Evolutionary conservation across 64 coral and sea anemone species (phyloP).

Genomic region (Dendrophyllia cribrosa): DNA sequence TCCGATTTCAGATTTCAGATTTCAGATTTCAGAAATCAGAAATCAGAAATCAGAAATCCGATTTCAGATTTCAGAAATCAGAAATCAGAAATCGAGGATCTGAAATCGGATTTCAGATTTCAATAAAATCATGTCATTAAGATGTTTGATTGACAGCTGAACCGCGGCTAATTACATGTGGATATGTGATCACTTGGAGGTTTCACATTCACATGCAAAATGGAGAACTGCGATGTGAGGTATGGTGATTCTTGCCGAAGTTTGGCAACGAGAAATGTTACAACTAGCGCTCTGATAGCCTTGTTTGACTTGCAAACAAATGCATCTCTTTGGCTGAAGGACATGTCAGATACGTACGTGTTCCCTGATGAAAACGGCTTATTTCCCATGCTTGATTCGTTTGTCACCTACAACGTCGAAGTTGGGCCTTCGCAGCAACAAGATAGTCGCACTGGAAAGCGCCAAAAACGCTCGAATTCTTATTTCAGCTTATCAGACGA

Average conservation of each 20-base stretch:
- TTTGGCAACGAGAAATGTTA: slow-evolving; percentile 32
- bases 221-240: slow-evolving; percentile 40
- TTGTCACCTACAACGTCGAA: neutral
- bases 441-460: neutral
- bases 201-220: neutral
- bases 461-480: neutral
- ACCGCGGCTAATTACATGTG: too few species aligned
- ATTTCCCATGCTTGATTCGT: slow-evolving; percentile 19
- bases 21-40: too few species aligned
- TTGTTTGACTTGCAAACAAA: neutral
- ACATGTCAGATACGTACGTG: slow-evolving; percentile 19
- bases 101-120: too few species aligned
- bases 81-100: too few species aligned
- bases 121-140: too few species aligned
- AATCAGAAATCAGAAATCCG: too few species aligned
- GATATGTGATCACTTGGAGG: neutral
- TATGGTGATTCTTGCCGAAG: slow-evolving; percentile 1
- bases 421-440: neutral
- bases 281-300: neutral
- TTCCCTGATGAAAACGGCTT: slow-evolving; percentile 33
- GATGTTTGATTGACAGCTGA: too few species aligned
- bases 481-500: slow-evolving; percentile 19
- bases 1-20: too few species aligned
- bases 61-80: too few species aligned
- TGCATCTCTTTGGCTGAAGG: slow-evolving; percentile 22